These are phyloP conservation scores for Phalanger gymnotis DNA, from an alignment of 2,797 vertebrate species.

Conservation along the genomic window DNA sequence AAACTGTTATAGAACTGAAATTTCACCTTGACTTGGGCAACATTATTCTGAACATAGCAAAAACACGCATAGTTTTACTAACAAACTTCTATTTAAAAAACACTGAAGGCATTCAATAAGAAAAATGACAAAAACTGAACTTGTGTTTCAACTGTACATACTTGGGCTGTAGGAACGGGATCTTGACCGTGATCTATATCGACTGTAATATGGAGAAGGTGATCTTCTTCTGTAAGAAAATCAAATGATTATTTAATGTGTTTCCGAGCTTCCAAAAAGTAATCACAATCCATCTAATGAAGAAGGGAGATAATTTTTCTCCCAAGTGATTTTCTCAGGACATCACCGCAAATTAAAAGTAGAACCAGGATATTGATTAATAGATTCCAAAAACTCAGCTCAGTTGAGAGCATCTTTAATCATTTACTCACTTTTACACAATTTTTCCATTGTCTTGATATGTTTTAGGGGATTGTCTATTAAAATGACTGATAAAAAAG, in stretches of 20 bases:
- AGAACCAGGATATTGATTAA: not conserved
- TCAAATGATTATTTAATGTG: constrained; percentile 64
- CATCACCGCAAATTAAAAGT: not conserved
- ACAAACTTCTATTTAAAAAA: constrained; percentile 34
- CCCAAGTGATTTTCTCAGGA: not conserved
- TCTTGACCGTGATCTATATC: constrained; percentile 93
- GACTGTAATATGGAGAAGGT: constrained; percentile 95
- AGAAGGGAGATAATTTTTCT: constrained; percentile 37
- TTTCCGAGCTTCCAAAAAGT: constrained; percentile 70
- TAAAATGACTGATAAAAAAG: not conserved
- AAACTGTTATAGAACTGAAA: constrained; percentile 51
- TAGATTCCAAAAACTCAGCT: not conserved
- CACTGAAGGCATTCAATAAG: not conserved
- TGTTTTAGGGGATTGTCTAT: not conserved
- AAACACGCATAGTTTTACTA: constrained; percentile 8
- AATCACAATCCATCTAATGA: constrained; percentile 5
- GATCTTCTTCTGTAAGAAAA: constrained; percentile 89
- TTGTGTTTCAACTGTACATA: constrained; percentile 67
- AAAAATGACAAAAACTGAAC: constrained; percentile 2
- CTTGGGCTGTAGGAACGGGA: constrained; percentile 96
- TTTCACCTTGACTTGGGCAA: constrained; percentile 24
- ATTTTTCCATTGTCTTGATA: not conserved
- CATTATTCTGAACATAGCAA: constrained; percentile 22
- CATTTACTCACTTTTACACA: not conserved
- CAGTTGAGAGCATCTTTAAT: not conserved